Base-by-base conservation (phyloP, 2,113 vertebrate genomes). In the Odocoileus virginianus region DNA sequence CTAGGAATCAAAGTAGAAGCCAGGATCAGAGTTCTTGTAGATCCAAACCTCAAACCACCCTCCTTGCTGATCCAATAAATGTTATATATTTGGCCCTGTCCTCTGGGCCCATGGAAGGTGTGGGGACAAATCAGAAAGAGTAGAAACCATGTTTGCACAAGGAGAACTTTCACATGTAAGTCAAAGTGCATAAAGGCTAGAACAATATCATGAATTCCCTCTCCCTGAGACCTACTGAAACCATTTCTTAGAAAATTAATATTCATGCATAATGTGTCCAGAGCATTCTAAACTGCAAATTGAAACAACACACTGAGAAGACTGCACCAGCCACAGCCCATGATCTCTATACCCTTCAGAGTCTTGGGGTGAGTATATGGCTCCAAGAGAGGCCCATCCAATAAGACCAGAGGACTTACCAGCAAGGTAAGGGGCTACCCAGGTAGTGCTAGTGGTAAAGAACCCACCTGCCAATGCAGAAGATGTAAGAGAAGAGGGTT, bases 401-500 rank as follows among this genome's bases (percentile, higher is more conserved):
- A 7, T 43, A 82, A 94, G 27, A 33, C 25, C 40, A 78, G 54
- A 85, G 36, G 27, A 67, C 91, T 23, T 64, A 58, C 50, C 19
- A 79, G 3, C 9, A 50, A 87, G 28, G 12, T 19, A 67, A 74
- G n/a, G n/a, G 19, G 67, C 67, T 71, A 40, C n/a, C 19, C 67
- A 40, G 67, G 67, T 40, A 36, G n/a, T 2, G 5, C 5, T 40
- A 71, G n/a, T 40, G n/a, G 67, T 5, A 23, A 74, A 74, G n/a
- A 74, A 40, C 19, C 67, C 67, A 74, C 10, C 67, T 74, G 36
- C 36, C 36, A 40, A 74, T 74, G 67, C 67, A 40, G 67, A 36
- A 74, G 36, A 74, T 0, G 0, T 71, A 21, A 71, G 67, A 71
- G n/a, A 40, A 0, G 0, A 21, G 67, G 4, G n/a, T 71, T 36